phyloP scores from a whole-genome alignment of 2,888 invertebrate species.

The Lampropteryx suffumata region DNA sequence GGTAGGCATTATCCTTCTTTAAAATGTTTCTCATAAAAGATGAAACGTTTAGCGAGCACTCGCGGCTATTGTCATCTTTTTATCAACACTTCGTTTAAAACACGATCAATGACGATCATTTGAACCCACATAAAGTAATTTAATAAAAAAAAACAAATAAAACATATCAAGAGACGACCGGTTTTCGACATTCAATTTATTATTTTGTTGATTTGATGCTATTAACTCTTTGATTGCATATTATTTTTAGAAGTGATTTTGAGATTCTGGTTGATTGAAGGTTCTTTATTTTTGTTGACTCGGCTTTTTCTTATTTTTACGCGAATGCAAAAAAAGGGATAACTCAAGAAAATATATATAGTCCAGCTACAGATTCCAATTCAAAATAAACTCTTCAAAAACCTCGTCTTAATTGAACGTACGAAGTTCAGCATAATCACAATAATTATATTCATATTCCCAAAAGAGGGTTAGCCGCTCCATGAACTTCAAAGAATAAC shows the following conservation, averaged over 20 bases:
- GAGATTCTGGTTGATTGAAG: neutral
- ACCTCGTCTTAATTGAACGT: neutral
- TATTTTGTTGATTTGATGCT: constrained; percentile 26
- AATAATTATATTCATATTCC: constrained; percentile 12
- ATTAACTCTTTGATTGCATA: constrained; percentile 45
- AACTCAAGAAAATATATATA: no score
- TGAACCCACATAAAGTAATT: constrained; percentile 15
- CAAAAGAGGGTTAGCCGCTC: constrained; percentile 24
- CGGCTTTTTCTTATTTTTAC: no score
- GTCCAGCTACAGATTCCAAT: no score
- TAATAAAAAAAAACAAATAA: constrained; percentile 16
- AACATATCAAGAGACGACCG: constrained; percentile 16
- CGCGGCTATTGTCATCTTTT: constrained; percentile 4
- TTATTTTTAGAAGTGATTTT: constrained; percentile 14
- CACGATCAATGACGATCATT: constrained; percentile 16
- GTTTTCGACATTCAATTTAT: constrained; percentile 24
- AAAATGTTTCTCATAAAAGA: no score
- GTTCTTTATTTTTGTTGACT: neutral
- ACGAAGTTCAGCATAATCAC: neutral
- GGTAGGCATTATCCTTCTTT: no score
- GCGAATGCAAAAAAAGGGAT: no score
- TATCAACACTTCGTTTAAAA: constrained; percentile 21
- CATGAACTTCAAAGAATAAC: constrained; percentile 32
- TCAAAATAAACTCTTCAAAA: no score
- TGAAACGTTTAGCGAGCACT: neutral